These are phyloP conservation scores for Trilocha varians DNA, from an alignment of 2,888 invertebrate genomes.

Conservation along the genomic window DNA sequence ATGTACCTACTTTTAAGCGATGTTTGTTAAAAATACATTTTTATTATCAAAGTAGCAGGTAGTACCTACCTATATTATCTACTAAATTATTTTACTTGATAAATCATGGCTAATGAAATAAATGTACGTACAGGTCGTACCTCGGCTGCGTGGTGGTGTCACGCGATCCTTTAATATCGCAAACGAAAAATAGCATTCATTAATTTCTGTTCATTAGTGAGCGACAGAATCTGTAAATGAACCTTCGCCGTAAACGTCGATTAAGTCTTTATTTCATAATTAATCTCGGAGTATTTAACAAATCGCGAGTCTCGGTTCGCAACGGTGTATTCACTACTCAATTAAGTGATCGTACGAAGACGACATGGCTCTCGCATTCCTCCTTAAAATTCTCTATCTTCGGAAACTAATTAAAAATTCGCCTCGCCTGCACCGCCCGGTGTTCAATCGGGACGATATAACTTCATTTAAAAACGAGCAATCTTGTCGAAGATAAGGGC, in stretches of 20 bases:
- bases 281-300: constrained; percentile 54
- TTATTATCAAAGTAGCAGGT: background rate
- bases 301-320: constrained; percentile 45
- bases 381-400: constrained; percentile 68
- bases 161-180: constrained; percentile 45
- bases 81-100: constrained; percentile 14
- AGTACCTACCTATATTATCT: constrained; percentile 3
- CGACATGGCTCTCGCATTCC: constrained; percentile 63
- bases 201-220: constrained; percentile 51
- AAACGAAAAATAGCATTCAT: constrained; percentile 47
- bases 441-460: constrained; percentile 70
- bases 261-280: constrained; percentile 55
- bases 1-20: too few species aligned
- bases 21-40: too few species aligned
- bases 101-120: constrained; percentile 31
- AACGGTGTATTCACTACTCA: constrained; percentile 54
- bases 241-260: constrained; percentile 30
- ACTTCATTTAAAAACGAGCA: constrained; percentile 73
- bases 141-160: constrained; percentile 20
- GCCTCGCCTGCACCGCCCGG: constrained; percentile 59
- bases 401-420: constrained; percentile 74
- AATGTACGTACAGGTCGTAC: constrained; percentile 27
- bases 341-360: constrained; percentile 60
- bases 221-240: constrained; percentile 27
- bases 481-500: constrained; percentile 69